Conservation (phyloP, 1,140 invertebrate genomes). For the Dufourea novaeangliae region DNA sequence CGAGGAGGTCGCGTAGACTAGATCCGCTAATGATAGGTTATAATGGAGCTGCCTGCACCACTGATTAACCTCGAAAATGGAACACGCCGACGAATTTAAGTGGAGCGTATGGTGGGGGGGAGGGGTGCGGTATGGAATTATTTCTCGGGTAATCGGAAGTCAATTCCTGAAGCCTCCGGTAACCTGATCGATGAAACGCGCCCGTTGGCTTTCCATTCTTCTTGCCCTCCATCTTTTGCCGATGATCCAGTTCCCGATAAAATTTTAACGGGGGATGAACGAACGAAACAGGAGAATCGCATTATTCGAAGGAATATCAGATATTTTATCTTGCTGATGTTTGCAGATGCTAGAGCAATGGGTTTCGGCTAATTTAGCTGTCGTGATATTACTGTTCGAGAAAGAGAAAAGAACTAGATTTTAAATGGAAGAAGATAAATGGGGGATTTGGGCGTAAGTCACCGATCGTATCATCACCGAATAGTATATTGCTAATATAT, state of each 20-base stretch:
- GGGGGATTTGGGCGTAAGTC: no score
- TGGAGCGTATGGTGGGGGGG: no score
- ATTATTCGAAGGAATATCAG: not conserved
- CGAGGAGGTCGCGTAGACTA: conserved; percentile 37
- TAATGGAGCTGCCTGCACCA: conserved; percentile 54
- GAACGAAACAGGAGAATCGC: not conserved
- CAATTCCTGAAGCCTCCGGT: conserved; percentile 21
- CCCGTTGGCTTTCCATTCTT: not conserved
- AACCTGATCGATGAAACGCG: conserved; percentile 35
- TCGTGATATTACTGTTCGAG: no score
- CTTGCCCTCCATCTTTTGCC: not conserved
- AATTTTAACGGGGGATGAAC: no score
- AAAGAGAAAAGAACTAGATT: no score
- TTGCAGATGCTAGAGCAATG: no score
- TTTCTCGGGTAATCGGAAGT: conserved; percentile 48
- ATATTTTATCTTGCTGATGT: no score
- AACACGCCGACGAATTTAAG: conserved; percentile 51
- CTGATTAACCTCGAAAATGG: conserved; percentile 37
- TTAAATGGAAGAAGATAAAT: no score
- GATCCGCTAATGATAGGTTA: conserved; percentile 65
- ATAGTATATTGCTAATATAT: no score
- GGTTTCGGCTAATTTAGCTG: no score
- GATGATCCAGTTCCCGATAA: not conserved
- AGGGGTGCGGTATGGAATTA: conserved; percentile 38
- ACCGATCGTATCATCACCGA: no score